Evolutionary conservation across 2,113 vertebrate species (phyloP).

Genomic region (Aplodontia rufa): DNA sequence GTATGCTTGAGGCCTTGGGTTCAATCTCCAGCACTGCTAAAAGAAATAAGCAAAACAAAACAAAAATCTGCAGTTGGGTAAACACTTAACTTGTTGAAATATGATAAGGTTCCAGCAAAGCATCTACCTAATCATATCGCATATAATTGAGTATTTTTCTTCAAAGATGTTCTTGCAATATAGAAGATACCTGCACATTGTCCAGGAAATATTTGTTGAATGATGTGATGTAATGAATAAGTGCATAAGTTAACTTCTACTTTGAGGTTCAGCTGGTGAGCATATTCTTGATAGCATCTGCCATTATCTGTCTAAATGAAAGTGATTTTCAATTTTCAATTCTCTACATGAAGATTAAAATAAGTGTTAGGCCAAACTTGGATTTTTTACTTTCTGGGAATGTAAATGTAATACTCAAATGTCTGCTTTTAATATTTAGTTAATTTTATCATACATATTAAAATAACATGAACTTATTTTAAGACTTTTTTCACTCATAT

Average conservation of each 20-base stretch:
- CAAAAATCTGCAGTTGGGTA: not conserved
- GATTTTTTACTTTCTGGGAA: not conserved
- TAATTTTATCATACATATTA: not conserved
- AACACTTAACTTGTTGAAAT: not conserved
- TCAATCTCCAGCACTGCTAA: not conserved
- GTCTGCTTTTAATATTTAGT: not conserved
- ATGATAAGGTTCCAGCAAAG: not conserved
- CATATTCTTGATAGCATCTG: not conserved
- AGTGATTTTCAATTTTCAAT: constrained; percentile 16
- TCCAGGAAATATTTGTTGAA: not conserved
- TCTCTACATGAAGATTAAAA: not conserved
- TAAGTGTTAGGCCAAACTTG: not conserved
- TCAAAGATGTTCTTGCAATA: not conserved
- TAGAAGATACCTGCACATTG: not conserved
- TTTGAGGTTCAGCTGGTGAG: not conserved
- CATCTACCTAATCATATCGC: not conserved
- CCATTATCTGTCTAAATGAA: not conserved
- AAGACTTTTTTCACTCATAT: not conserved
- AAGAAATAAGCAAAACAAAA: not conserved
- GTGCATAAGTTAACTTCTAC: not conserved
- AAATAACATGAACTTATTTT: not conserved
- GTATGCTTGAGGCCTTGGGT: too few relatives aligned
- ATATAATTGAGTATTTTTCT: not conserved
- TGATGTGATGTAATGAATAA: not conserved
- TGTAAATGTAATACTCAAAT: not conserved